These are phyloP conservation scores for Diplolepis rosae DNA, from an alignment of 2,888 invertebrate genomes.

Conservation along the genomic window DNA sequence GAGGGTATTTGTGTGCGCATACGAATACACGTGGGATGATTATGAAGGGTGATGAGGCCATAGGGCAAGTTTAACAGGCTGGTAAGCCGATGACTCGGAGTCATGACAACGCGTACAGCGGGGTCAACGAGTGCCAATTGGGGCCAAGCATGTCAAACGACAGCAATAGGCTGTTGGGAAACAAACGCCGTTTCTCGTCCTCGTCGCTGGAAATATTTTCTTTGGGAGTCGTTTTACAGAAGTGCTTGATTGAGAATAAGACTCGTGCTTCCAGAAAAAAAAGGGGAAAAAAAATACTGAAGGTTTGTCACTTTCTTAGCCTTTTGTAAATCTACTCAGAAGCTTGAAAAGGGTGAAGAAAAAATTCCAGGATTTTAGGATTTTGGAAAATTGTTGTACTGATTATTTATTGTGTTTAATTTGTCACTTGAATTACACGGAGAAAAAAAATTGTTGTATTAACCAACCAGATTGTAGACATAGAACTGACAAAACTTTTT, in stretches of 20 bases:
- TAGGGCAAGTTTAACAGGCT: conserved; percentile 69
- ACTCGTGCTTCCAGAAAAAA: not conserved
- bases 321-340: no score
- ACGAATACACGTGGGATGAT: conserved; percentile 38
- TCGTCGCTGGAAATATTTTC: conserved; percentile 34
- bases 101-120: conserved; percentile 70
- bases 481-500: no score
- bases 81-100: conserved; percentile 72
- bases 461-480: no score
- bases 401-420: no score
- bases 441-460: no score
- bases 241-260: not conserved
- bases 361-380: no score
- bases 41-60: conserved; percentile 62
- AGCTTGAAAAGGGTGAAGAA: no score
- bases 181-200: conserved; percentile 60
- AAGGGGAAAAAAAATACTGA: no score
- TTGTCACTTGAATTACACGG: no score
- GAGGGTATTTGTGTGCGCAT: not conserved
- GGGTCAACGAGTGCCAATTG: conserved; percentile 72
- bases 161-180: conserved; percentile 71
- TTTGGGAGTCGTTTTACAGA: conserved; percentile 7
- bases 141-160: conserved; percentile 71
- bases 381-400: no score
- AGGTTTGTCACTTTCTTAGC: no score